Evolutionary conservation across 2,888 invertebrate species (phyloP).

Genomic region (Drosophila pseudotakahashii): DNA sequence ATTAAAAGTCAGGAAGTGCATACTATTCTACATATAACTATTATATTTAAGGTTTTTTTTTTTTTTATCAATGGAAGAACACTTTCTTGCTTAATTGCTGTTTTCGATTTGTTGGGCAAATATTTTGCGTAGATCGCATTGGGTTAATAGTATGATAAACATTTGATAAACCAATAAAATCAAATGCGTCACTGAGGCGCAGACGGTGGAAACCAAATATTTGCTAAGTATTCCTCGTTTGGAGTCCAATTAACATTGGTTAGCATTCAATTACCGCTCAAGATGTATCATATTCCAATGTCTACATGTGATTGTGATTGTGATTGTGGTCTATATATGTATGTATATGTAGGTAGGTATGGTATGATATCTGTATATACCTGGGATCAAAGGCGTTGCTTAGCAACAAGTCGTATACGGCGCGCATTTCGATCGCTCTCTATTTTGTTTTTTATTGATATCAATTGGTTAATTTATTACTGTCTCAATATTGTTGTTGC

Average conservation of each 20-base stretch:
- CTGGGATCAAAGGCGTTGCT: slow-evolving; percentile 78
- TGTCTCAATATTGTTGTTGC: slow-evolving; percentile 15
- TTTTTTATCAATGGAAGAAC: background rate
- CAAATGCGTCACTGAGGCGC: slow-evolving; percentile 26
- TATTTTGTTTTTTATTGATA: slow-evolving; percentile 49
- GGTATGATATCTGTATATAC: slow-evolving; percentile 40
- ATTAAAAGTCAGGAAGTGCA: no score
- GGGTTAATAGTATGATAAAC: slow-evolving; percentile 18
- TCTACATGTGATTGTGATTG: background rate
- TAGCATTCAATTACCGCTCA: slow-evolving; percentile 35
- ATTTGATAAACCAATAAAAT: slow-evolving; percentile 20
- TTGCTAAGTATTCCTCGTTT: slow-evolving; percentile 29
- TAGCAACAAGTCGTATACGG: slow-evolving; percentile 74
- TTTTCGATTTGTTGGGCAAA: slow-evolving; percentile 19
- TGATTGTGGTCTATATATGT: slow-evolving; percentile 3
- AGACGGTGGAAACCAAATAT: slow-evolving; percentile 32
- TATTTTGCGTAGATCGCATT: slow-evolving; percentile 10
- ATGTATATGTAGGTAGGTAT: background rate
- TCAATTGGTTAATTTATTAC: slow-evolving; percentile 52
- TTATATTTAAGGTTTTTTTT: no score
- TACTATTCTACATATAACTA: background rate
- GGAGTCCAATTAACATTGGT: slow-evolving; percentile 45
- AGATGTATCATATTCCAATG: slow-evolving; percentile 31
- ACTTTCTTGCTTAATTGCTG: background rate
- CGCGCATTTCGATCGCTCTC: slow-evolving; percentile 66